Evolutionary conservation across 2,797 vertebrate genomes (phyloP), one percentile per base, ranked within the genome.

Genomic region (Coendou prehensilis): DNA sequence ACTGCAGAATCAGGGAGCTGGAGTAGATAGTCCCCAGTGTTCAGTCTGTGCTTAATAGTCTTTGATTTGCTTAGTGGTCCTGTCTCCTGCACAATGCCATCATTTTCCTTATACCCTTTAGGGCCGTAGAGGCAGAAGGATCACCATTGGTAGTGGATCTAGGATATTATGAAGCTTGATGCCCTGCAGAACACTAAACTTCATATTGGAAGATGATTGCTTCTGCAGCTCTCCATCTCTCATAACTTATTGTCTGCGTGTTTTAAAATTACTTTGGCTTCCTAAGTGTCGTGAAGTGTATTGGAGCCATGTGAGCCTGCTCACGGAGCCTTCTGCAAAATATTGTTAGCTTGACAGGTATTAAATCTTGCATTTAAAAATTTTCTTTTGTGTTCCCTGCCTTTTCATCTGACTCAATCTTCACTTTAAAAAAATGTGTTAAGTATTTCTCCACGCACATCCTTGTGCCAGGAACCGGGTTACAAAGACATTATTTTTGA

Each of bases 221-320:
- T 80, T 90, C 63, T 75, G 9, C n/a, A 17, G 73, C 3, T 45
- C 37, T 85, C 20, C 28, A 75, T 18, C 28, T 63, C 63, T 80
- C 45, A 56, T 76, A 92, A 75, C 61, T 93, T 56, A 79, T 5
- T 90, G 17, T 89, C 41, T 93, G 9, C 86, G 15, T 50, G 30
- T 81, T 97, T 95, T 78, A 30, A 84, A 89, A 94, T 96, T 82
- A 87, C 15, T 78, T 78, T 83, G 63, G 50, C 18, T 22, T 87
- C 71, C 9, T 56, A 54, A 73, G 37, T 47, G 50, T 84, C 91
- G 37, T 89, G n/a, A 91, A 87, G 54, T 80, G 76, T 61, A 52
- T 82, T 64, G 45, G 2, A 87, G 28, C 28, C 59, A 30, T n/a
- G 20, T 73, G 13, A 96, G 79, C 33, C 91, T 85, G 73, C 6